Conservation (phyloP, 2,888 invertebrate species). For the Lepetodrilus schrolli region DNA sequence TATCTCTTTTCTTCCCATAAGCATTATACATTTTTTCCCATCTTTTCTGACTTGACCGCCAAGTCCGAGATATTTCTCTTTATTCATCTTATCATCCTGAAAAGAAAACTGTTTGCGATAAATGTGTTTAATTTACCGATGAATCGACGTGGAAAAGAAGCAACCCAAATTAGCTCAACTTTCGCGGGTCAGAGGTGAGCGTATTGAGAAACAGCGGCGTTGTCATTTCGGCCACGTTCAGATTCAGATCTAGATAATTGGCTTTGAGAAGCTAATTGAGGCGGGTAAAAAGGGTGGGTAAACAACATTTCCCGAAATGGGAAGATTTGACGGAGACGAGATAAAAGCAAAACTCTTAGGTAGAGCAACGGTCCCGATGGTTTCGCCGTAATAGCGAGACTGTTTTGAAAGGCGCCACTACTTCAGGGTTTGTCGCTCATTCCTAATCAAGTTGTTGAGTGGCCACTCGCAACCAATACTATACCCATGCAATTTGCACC, state of each 20-base stretch:
- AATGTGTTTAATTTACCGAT: conserved; percentile 3
- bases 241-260: conserved; percentile 13
- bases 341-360: conserved; percentile 3
- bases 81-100: neutral
- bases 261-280: conserved; percentile 18
- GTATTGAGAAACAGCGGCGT: neutral
- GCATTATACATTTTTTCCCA: too few relatives aligned
- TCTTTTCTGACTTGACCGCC: too few relatives aligned
- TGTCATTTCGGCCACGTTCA: conserved; percentile 22
- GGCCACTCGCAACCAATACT: neutral
- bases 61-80: neutral
- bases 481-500: conserved; percentile 4
- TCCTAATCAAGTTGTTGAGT: neutral
- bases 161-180: neutral
- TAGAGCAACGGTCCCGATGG: neutral
- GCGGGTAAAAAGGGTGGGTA: conserved; percentile 12
- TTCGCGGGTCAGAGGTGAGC: neutral
- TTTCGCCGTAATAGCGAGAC: neutral
- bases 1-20: neutral
- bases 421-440: neutral
- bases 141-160: neutral
- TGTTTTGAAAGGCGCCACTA: neutral
- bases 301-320: conserved; percentile 5
- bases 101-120: conserved; percentile 19
- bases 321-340: neutral